These are phyloP conservation scores for Myotis yumanensis DNA, from an alignment of 2,113 vertebrate genomes.

Conservation along the genomic window DNA sequence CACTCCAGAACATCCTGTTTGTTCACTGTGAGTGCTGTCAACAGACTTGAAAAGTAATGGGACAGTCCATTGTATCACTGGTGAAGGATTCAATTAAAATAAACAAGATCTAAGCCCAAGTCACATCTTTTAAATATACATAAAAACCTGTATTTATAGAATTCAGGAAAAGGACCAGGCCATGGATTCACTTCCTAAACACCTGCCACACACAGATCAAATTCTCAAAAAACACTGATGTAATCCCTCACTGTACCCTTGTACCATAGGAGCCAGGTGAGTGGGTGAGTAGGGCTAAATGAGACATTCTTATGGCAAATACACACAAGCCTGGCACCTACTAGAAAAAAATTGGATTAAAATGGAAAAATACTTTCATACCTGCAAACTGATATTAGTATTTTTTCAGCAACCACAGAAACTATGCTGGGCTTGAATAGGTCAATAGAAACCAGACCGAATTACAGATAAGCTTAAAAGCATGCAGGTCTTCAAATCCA, in stretches of 20 bases:
- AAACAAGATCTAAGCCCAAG: background rate
- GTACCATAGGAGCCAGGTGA: background rate
- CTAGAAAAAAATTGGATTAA: slow-evolving; percentile 42
- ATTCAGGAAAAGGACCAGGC: background rate
- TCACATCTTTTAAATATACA: background rate
- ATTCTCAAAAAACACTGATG: background rate
- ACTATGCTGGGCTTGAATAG: slow-evolving; percentile 47
- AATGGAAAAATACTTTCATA: slow-evolving; percentile 32
- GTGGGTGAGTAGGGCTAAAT: background rate
- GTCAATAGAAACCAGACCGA: slow-evolving; percentile 71
- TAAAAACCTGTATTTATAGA: background rate
- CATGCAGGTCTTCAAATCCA: slow-evolving; percentile 69
- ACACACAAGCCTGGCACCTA: background rate
- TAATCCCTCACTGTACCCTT: background rate
- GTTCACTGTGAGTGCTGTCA: background rate
- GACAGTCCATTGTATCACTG: background rate
- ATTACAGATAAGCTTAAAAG: slow-evolving; percentile 75
- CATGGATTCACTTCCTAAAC: background rate
- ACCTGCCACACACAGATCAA: background rate
- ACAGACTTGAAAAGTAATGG: background rate
- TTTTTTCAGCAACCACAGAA: slow-evolving; percentile 65
- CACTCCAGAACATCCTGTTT: background rate
- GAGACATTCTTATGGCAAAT: background rate
- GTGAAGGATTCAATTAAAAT: slow-evolving; percentile 34
- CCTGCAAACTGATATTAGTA: slow-evolving; percentile 5